Percentiles rank a stretch among this genome's conserved stretches.
phyloP scores from a whole-genome alignment of 2,797 vertebrate species.

The Scyliorhinus canicula region DNA sequence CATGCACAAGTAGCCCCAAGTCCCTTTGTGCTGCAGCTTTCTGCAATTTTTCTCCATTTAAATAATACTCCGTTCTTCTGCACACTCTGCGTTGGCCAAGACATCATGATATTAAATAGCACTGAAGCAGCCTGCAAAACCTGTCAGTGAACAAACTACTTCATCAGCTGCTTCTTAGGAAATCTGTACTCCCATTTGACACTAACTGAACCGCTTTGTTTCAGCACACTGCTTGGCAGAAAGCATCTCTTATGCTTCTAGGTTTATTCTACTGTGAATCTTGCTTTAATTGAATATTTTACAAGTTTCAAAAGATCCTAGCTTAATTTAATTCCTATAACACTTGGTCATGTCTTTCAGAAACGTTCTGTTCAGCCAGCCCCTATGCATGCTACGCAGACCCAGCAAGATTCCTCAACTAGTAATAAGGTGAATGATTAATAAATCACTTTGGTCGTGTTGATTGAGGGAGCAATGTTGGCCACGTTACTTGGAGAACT shows the following conservation, averaged over 20 bases:
- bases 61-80: too few species aligned
- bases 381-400: too few species aligned
- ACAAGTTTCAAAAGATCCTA: not conserved
- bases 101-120: not conserved
- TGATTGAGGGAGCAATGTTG: too few species aligned
- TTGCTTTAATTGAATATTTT: not conserved
- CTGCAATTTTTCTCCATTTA: too few species aligned
- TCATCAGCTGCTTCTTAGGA: not conserved
- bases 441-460: too few species aligned
- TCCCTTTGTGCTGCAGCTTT: too few species aligned
- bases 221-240: not conserved
- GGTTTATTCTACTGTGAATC: not conserved
- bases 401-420: too few species aligned
- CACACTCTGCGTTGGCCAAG: not conserved
- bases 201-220: not conserved
- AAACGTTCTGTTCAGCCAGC: not conserved
- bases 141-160: not conserved
- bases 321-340: not conserved
- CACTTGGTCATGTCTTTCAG: not conserved
- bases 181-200: not conserved
- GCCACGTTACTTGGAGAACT: too few species aligned
- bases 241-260: not conserved
- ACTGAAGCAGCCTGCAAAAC: not conserved
- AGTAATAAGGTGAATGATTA: too few species aligned
- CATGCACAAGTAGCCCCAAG: too few species aligned